Conservation (phyloP, 2,888 invertebrate species). For the Xanthorhoe spadicearia region DNA sequence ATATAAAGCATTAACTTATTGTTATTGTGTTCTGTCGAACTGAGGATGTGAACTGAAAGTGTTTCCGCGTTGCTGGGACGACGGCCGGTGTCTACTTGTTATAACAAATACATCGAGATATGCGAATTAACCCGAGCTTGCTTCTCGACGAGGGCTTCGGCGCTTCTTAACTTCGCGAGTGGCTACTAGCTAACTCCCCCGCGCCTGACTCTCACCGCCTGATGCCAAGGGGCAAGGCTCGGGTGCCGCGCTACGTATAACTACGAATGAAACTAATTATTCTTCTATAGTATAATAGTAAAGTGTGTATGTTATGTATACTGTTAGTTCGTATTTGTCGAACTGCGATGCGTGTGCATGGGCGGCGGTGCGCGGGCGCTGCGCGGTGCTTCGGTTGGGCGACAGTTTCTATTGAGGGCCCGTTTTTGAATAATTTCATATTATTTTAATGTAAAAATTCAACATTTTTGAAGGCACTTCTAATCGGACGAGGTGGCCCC, state of each 20-base stretch:
- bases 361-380: slow-evolving; percentile 65
- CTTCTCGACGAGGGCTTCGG: slow-evolving; percentile 38
- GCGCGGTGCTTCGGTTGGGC: slow-evolving; percentile 87
- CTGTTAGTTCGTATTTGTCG: slow-evolving; percentile 73
- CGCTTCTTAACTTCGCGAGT: neutral
- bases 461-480: slow-evolving; percentile 96
- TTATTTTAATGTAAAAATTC: slow-evolving; percentile 91
- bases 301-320: slow-evolving; percentile 78
- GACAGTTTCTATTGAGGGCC: slow-evolving; percentile 95
- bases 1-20: slow-evolving; percentile 69
- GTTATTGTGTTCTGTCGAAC: slow-evolving; percentile 67
- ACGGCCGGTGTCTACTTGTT: slow-evolving; percentile 79
- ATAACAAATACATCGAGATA: slow-evolving; percentile 84
- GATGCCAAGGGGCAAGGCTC: slow-evolving; percentile 50
- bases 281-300: slow-evolving; percentile 83
- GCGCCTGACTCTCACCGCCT: neutral
- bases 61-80: slow-evolving; percentile 67
- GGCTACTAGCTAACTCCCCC: neutral
- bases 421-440: slow-evolving; percentile 88
- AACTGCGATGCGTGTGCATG: slow-evolving; percentile 67
- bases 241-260: slow-evolving; percentile 76
- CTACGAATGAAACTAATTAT: slow-evolving; percentile 85
- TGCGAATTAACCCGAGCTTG: slow-evolving; percentile 57
- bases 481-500: slow-evolving; percentile 97
- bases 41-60: slow-evolving; percentile 76